Evolutionary conservation across 1,140 invertebrate species (phyloP), one percentile per base, ranked within the genome.

Genomic region (Argopecten irradians): DNA sequence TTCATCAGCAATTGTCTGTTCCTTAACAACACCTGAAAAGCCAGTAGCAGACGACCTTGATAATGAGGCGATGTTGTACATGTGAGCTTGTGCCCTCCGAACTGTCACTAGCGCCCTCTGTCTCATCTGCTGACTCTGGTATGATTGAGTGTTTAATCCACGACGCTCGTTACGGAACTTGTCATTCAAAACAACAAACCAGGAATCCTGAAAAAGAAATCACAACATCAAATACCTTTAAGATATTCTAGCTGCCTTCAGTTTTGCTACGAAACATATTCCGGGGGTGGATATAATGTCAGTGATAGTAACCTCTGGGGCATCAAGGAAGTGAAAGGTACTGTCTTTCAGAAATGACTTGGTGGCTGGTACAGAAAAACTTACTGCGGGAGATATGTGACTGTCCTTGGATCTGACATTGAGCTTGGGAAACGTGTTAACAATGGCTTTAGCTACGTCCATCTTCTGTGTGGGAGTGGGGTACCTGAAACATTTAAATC

Each of bases 371-470:
- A 36, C 34, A 19, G 34, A 43, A 16, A 33, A 33, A 91, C 90
- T 82, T 89, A 91, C 90, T 82, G 89, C 87, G 39, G 90, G 87
- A 39, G 90, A 89, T 82, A 88, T 89, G 46, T 91, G 89, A 35
- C 87, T 89, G 22, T 86, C 88, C 82, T 91, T 89, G 71, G 88
- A 86, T 41, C 90, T 88, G 1, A 86, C 85, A 32, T 89, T 89
- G 13, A 91, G 86, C 19, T 89, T 91, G 3, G 91, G 91, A 41
- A 91, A 91, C 13, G 89, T 90, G 36, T 86, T 89, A 0, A 90
- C 89, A 41, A 91, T 91, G 34, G 91, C 89, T 84, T 91, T 90
- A 34, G 91, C 91, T 13, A 91, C 89, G 13, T 89, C 89, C 89
- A 88, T 88, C 85, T 91, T 91, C 83, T 91, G 91, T 22, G 89